phyloP scores from a whole-genome alignment of 2,113 vertebrate genomes.

The Aspiorhynchus laticeps region DNA sequence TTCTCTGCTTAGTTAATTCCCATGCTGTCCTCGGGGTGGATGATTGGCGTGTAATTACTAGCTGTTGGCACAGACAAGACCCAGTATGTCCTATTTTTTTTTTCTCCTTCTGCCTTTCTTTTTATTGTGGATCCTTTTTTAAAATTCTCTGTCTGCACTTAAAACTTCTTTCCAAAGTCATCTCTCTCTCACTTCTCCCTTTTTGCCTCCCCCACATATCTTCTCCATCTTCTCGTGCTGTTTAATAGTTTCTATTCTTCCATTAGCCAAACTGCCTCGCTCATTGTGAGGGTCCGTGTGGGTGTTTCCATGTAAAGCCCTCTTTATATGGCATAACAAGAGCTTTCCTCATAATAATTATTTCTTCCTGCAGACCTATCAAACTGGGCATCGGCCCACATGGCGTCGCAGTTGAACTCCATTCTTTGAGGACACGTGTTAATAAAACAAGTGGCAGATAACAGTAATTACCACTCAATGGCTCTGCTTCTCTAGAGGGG shows the following conservation, averaged over 20 bases:
- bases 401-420: constrained; percentile 67
- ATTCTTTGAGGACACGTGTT: constrained; percentile 78
- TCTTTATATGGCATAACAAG: constrained; percentile 35
- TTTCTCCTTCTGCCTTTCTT: constrained; percentile 28
- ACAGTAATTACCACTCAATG: constrained; percentile 78
- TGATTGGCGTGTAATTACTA: constrained; percentile 78
- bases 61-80: constrained; percentile 60
- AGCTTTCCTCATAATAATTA: constrained; percentile 63
- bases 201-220: not conserved
- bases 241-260: constrained; percentile 45
- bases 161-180: not conserved
- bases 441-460: constrained; percentile 79
- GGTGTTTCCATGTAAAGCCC: constrained; percentile 17
- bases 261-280: constrained; percentile 31
- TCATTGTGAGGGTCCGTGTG: constrained; percentile 19
- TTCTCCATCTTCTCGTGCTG: constrained; percentile 39
- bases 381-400: constrained; percentile 66
- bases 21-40: constrained; percentile 65
- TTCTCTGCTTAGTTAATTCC: constrained; percentile 73
- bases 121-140: constrained; percentile 42
- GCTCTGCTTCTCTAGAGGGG: constrained; percentile 64
- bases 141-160: constrained; percentile 38
- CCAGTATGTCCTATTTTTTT: constrained; percentile 57
- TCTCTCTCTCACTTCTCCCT: not conserved
- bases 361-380: constrained; percentile 69